Percentiles rank a stretch among this genome's conserved stretches.
Evolutionary conservation across 2,797 vertebrate genomes (phyloP).

Genomic region (Denticeps clupeoides): DNA sequence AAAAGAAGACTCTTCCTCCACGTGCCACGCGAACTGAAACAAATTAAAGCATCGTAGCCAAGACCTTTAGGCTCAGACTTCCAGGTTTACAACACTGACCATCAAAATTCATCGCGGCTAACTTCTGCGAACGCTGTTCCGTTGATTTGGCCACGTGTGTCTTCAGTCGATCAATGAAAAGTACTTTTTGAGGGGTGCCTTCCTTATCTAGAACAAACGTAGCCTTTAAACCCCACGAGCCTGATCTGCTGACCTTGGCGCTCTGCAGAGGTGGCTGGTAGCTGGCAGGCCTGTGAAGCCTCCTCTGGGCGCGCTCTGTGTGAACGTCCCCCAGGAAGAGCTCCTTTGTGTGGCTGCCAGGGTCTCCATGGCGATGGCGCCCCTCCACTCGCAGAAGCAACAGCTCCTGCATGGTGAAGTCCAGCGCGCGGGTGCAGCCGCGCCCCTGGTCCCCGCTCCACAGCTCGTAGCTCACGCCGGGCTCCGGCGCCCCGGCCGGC

Average conservation of each 20-base stretch:
- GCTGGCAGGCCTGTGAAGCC: constrained; percentile 69
- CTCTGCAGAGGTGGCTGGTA: constrained; percentile 75
- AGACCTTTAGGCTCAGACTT: too few species aligned
- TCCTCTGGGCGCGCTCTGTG: constrained; percentile 65
- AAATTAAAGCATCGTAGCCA: too few species aligned
- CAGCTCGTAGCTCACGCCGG: constrained; percentile 56
- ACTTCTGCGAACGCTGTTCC: too few species aligned
- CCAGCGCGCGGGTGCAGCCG: constrained; percentile 66
- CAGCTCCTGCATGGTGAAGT: constrained; percentile 78
- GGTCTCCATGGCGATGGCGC: constrained; percentile 65
- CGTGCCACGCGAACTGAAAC: too few species aligned
- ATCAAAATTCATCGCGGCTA: too few species aligned
- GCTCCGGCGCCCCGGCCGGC: constrained; percentile 44
- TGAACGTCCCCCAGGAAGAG: constrained; percentile 75
- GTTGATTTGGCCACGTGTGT: too few species aligned
- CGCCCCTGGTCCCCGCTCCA: constrained; percentile 57
- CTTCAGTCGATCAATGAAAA: too few species aligned
- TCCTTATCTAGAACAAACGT: too few species aligned
- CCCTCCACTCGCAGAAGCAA: constrained; percentile 73
- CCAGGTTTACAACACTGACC: too few species aligned
- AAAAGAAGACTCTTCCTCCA: too few species aligned
- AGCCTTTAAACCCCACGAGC: too few species aligned
- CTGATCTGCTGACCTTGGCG: constrained; percentile 55
- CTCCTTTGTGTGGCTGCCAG: constrained; percentile 66
- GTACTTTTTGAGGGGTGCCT: too few species aligned